Conservation (phyloP, 2,888 invertebrate genomes). For the Andrena chrysosceles region DNA sequence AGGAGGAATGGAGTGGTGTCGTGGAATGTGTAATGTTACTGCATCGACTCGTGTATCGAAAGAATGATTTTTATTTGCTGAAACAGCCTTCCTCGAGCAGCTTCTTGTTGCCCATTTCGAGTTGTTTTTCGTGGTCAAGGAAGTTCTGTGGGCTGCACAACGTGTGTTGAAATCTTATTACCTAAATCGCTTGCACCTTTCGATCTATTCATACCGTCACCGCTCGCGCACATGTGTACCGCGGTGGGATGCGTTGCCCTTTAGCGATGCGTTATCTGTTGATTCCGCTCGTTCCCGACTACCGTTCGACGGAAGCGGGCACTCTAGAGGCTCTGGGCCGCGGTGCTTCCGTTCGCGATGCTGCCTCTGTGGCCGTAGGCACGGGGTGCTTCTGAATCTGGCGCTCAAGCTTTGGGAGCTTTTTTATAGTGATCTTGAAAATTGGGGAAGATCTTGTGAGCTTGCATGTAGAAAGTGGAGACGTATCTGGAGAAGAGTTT, state of each 20-base stretch:
- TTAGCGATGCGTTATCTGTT: constrained; percentile 13
- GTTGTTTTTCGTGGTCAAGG: constrained; percentile 67
- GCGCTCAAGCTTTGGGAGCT: no score
- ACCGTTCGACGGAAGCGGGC: not conserved
- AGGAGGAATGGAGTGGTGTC: constrained; percentile 84
- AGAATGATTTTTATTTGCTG: constrained; percentile 68
- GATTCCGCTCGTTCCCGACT: constrained; percentile 5
- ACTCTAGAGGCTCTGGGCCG: not conserved
- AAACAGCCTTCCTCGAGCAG: constrained; percentile 66
- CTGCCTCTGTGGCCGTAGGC: no score
- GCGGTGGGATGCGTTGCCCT: not conserved
- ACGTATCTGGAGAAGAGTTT: no score
- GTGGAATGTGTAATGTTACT: constrained; percentile 82
- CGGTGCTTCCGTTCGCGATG: not conserved
- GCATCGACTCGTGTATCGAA: constrained; percentile 67
- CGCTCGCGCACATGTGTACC: no score
- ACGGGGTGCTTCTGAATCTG: no score
- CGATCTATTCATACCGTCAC: no score
- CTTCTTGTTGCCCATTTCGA: constrained; percentile 66
- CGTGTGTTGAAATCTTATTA: constrained; percentile 64
- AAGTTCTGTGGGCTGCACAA: constrained; percentile 66
- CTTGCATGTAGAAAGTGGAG: no score
- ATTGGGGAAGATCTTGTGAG: no score
- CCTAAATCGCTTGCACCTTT: constrained; percentile 24
- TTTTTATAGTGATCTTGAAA: no score